phyloP scores from a whole-genome alignment of 1,140 invertebrate genomes.

The Penaeus japonicus region DNA sequence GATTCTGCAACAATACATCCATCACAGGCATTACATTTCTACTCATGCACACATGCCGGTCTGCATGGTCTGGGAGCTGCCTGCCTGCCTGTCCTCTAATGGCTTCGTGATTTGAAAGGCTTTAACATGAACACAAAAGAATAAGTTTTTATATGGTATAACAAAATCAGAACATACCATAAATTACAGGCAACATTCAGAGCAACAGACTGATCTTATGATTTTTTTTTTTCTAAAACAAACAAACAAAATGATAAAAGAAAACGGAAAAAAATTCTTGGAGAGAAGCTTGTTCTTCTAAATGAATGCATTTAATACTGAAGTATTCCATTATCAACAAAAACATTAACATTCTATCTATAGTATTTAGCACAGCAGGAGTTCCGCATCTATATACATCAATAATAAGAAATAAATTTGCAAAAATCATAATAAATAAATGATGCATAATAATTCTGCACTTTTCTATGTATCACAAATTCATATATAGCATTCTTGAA shows the following conservation, averaged over 20 bases:
- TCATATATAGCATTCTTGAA: too few relatives aligned
- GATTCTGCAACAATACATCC: slow-evolving; percentile 54
- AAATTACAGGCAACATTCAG: slow-evolving; percentile 29
- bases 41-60: slow-evolving; percentile 31
- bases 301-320: background rate
- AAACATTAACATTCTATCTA: slow-evolving; percentile 35
- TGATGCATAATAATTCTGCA: too few relatives aligned
- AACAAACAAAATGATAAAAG: background rate
- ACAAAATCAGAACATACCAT: background rate
- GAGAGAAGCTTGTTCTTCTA: slow-evolving; percentile 29
- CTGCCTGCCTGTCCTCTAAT: background rate
- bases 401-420: background rate
- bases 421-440: too few relatives aligned
- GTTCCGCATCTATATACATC: background rate
- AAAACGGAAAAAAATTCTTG: background rate
- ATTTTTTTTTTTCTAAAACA: background rate
- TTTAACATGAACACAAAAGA: background rate
- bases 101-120: background rate
- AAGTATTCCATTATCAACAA: background rate
- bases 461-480: too few relatives aligned
- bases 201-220: background rate
- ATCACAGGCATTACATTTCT: slow-evolving; percentile 52
- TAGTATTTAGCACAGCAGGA: background rate
- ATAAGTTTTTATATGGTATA: background rate
- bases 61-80: background rate